phyloP scores from a whole-genome alignment of 2,888 invertebrate genomes.

The Acanthosepion pharaonis region DNA sequence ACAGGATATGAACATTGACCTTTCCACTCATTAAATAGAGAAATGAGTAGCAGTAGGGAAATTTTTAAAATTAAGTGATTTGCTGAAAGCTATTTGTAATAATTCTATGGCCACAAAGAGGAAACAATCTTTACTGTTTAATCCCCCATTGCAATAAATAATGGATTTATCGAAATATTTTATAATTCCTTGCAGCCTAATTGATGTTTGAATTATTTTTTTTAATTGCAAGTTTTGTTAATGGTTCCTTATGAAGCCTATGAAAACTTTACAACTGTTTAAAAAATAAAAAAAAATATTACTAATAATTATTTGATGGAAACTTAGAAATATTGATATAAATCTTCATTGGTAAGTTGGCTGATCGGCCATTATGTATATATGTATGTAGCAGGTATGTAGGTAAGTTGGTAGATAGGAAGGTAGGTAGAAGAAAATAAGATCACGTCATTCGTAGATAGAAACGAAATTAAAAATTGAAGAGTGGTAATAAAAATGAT shows the following conservation, averaged over 20 bases:
- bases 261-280: not conserved
- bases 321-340: not conserved
- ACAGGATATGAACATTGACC: no score
- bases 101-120: slow-evolving; percentile 16
- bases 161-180: slow-evolving; percentile 10
- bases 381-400: not conserved
- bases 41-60: not conserved
- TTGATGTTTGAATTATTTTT: slow-evolving; percentile 14
- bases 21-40: no score
- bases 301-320: not conserved
- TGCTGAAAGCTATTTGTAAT: slow-evolving; percentile 13
- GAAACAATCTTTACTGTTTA: not conserved
- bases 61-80: slow-evolving; percentile 4
- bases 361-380: not conserved
- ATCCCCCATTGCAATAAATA: not conserved
- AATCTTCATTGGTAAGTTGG: not conserved
- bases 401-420: not conserved
- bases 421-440: no score
- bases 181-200: not conserved
- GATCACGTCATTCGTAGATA: no score
- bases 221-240: not conserved
- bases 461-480: no score
- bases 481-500: no score
- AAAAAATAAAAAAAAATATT: not conserved
- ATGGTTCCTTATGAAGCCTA: not conserved